Percentiles rank a stretch among this genome's conserved stretches.
Conservation (phyloP, 2,797 vertebrate genomes). For the Balearica regulorum region DNA sequence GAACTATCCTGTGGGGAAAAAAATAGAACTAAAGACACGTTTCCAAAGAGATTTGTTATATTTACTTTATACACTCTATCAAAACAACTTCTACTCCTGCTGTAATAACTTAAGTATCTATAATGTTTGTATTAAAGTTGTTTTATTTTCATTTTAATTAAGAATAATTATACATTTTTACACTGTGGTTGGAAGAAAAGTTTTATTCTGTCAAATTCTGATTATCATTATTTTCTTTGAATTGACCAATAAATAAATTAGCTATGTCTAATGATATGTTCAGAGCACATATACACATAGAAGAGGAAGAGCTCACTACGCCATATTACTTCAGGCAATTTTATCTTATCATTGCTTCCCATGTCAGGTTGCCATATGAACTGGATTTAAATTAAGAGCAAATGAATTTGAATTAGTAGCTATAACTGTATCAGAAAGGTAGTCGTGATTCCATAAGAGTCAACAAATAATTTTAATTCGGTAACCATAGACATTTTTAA, state of each 20-base stretch:
- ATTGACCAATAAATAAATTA: not conserved
- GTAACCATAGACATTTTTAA: not conserved
- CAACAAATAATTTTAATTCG: not conserved
- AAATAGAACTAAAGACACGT: not conserved
- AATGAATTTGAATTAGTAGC: not conserved
- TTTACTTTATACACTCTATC: not conserved
- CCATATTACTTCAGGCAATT: not conserved
- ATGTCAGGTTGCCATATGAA: not conserved
- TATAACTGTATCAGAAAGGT: not conserved
- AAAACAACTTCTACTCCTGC: not conserved
- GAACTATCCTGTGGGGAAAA: rapidly evolving
- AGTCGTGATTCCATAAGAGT: not conserved
- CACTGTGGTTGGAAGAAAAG: not conserved
- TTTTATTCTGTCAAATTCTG: not conserved
- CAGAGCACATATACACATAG: not conserved
- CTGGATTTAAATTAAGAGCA: not conserved
- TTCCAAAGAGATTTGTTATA: not conserved
- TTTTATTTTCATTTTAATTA: not conserved
- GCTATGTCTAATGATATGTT: not conserved
- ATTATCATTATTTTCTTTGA: not conserved
- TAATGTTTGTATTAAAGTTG: not conserved
- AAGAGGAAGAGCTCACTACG: not conserved
- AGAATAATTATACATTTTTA: not conserved
- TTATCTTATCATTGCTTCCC: not conserved
- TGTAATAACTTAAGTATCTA: not conserved